Evolutionary conservation across 2,113 vertebrate genomes (phyloP).

Genomic region (Tetrax tetrax): DNA sequence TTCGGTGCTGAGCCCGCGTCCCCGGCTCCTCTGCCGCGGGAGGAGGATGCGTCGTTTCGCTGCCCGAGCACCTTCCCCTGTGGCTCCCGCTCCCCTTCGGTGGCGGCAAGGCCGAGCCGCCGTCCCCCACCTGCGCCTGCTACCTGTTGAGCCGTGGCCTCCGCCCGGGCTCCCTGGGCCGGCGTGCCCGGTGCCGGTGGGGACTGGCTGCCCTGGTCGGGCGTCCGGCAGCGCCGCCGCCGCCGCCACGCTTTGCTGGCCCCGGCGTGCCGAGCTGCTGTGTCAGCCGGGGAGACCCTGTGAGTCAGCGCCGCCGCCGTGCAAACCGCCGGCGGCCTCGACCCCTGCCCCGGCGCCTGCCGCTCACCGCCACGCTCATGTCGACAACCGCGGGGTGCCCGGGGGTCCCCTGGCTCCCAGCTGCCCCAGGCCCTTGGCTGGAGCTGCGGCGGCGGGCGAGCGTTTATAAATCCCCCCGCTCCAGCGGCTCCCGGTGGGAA

Average conservation of each 20-base stretch:
- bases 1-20: not conserved
- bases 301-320: slow-evolving; percentile 14
- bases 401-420: not conserved
- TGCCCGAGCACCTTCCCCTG: not conserved
- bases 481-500: not conserved
- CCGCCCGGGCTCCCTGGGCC: not conserved
- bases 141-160: not conserved
- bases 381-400: not conserved
- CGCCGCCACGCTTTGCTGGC: not conserved
- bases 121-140: not conserved
- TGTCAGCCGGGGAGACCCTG: slow-evolving; percentile 20
- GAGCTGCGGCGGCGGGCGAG: not conserved
- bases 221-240: accelerated
- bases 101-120: not conserved
- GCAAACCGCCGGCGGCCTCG: not conserved
- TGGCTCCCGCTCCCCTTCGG: not conserved
- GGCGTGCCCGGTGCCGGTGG: accelerated
- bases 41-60: not conserved
- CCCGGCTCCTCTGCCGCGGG: not conserved
- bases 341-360: not conserved
- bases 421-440: not conserved
- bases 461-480: not conserved
- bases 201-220: accelerated
- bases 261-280: not conserved
- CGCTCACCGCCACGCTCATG: not conserved